phyloP scores from a whole-genome alignment of 1,140 invertebrate species.

The Aphaenogaster rudis region DNA sequence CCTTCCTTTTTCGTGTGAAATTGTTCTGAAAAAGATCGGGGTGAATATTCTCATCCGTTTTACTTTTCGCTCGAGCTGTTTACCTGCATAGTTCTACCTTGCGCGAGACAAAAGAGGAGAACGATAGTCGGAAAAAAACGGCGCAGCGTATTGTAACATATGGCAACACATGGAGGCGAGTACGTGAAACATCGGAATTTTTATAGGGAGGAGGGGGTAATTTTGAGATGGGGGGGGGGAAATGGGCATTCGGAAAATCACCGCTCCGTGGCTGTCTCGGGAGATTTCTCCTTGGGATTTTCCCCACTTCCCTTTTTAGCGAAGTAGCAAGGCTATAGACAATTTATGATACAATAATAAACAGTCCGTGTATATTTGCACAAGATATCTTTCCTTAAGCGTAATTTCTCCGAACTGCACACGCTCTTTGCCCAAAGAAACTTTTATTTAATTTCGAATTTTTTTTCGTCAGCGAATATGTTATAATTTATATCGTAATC shows the following conservation, averaged over 20 bases:
- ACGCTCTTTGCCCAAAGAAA: background rate
- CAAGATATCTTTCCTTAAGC: conserved; percentile 9
- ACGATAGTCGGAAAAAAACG: conserved; percentile 41
- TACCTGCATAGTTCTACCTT: background rate
- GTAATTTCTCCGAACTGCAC: background rate
- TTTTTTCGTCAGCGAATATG: background rate
- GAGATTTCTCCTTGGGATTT: conserved; percentile 7
- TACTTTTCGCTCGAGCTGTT: background rate
- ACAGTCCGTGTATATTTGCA: background rate
- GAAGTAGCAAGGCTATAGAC: background rate
- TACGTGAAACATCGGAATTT: conserved; percentile 37
- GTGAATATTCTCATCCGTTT: background rate
- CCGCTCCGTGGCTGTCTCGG: conserved; percentile 62
- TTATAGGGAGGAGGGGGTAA: background rate
- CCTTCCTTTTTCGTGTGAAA: background rate
- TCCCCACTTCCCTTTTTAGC: background rate
- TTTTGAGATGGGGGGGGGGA: background rate
- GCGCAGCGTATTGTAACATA: conserved; percentile 20
- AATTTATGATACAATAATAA: conserved; percentile 13
- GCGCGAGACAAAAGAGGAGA: conserved; percentile 28
- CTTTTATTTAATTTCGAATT: background rate
- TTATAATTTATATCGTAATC: background rate
- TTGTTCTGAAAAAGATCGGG: background rate
- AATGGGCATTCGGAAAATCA: conserved; percentile 46
- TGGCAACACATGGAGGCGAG: conserved; percentile 41